A percentile compares a stretch with the other conserved stretches of the same genome.
Evolutionary conservation across 1,140 invertebrate species (phyloP).

Genomic region (Trigoniulus corallinus): DNA sequence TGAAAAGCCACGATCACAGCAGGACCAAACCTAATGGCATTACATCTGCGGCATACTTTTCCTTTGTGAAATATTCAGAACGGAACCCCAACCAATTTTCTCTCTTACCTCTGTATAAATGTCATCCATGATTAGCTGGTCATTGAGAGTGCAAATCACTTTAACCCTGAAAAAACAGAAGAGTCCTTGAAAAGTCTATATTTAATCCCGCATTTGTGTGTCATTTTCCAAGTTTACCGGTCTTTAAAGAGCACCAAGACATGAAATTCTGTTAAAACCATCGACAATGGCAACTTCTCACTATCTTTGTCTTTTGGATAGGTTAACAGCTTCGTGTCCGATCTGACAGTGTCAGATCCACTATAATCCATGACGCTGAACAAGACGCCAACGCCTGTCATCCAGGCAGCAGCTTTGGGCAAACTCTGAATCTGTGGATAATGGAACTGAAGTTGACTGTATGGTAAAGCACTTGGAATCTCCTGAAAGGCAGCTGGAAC

Average conservation of each 20-base stretch:
- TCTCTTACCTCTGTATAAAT: slow-evolving; percentile 44
- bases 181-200: no score
- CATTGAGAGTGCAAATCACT: slow-evolving; percentile 67
- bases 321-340: slow-evolving; percentile 40
- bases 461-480: slow-evolving; percentile 51
- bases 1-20: no score
- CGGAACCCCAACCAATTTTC: neutral
- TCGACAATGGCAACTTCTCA: slow-evolving; percentile 39
- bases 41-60: no score
- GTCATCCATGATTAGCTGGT: slow-evolving; percentile 75
- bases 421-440: slow-evolving; percentile 42
- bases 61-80: neutral
- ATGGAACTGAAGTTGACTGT: slow-evolving; percentile 64
- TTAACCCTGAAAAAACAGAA: slow-evolving; percentile 36
- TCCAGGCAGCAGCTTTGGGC: slow-evolving; percentile 70
- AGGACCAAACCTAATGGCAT: no score
- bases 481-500: slow-evolving; percentile 44
- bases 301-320: slow-evolving; percentile 30
- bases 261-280: slow-evolving; percentile 83
- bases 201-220: no score
- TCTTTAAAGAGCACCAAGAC: slow-evolving; percentile 65
- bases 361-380: slow-evolving; percentile 24
- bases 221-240: slow-evolving; percentile 30
- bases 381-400: slow-evolving; percentile 41
- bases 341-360: slow-evolving; percentile 34